These are phyloP conservation scores for Macquaria australasica DNA, from an alignment of 2,113 vertebrate species.

Conservation along the genomic window DNA sequence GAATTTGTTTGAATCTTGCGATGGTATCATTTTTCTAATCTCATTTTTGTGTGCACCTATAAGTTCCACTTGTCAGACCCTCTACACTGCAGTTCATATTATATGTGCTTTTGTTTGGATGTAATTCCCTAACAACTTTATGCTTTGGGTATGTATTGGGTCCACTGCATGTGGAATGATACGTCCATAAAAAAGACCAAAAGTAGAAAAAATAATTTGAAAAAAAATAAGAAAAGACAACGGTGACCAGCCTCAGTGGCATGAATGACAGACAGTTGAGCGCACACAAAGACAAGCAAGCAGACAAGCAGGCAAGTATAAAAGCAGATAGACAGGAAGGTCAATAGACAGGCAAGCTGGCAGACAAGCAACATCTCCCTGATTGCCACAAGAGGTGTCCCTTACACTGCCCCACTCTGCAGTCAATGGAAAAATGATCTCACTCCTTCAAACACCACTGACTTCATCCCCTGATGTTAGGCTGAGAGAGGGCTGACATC, in stretches of 20 bases:
- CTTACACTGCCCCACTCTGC: constrained; percentile 79
- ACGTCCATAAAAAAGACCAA: background rate
- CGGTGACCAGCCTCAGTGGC: background rate
- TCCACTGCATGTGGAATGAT: background rate
- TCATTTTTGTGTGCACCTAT: background rate
- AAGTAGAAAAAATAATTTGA: background rate
- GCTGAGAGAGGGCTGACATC: constrained; percentile 72
- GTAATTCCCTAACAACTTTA: background rate
- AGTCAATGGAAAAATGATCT: constrained; percentile 85
- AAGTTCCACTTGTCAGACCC: background rate
- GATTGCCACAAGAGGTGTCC: constrained; percentile 81
- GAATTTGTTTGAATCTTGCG: background rate
- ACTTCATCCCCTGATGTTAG: constrained; percentile 75
- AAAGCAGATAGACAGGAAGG: constrained; percentile 33
- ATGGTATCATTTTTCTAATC: no score
- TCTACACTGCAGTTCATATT: background rate
- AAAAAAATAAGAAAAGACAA: background rate
- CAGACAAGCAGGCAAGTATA: background rate
- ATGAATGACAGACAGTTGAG: background rate
- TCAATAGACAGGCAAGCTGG: constrained; percentile 29
- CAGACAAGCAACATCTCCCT: constrained; percentile 65
- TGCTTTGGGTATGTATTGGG: background rate
- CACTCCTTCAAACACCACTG: constrained; percentile 79
- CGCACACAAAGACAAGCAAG: background rate
- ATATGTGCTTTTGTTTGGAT: background rate